These are phyloP conservation scores for Pocillopora grandis DNA, from an alignment of 92 coral and sea anemone genomes.

Conservation along the genomic window DNA sequence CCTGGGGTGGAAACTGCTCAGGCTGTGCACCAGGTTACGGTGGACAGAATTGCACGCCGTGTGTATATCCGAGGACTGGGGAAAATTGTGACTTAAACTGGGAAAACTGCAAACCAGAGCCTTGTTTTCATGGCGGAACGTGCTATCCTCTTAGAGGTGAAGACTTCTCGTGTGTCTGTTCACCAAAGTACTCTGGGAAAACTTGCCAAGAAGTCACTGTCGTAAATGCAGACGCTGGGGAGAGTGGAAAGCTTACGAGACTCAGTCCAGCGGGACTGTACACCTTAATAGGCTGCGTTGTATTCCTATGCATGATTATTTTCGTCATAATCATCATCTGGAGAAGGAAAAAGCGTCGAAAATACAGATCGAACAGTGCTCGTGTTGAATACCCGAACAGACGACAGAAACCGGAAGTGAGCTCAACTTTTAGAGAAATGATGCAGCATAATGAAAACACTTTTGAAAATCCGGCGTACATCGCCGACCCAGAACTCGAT, in stretches of 20 bases:
- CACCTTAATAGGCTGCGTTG: conserved; percentile 45
- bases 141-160: conserved; percentile 65
- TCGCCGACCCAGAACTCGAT: conserved; percentile 42
- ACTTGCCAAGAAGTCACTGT: conserved; percentile 30
- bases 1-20: conserved; percentile 73
- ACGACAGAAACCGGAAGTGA: conserved; percentile 47
- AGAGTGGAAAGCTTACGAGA: conserved; percentile 17
- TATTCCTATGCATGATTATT: conserved; percentile 40
- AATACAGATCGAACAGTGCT: conserved; percentile 57
- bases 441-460: conserved; percentile 47
- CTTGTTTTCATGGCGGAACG: conserved; percentile 65
- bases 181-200: conserved; percentile 43
- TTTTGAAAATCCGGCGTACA: conserved; percentile 60
- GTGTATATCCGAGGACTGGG: conserved; percentile 73
- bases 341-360: conserved; percentile 48
- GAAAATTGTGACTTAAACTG: conserved; percentile 70
- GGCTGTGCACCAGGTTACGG: conserved; percentile 77
- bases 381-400: conserved; percentile 53
- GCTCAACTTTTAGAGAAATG: conserved; percentile 69
- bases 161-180: conserved; percentile 67
- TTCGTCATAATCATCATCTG: conserved; percentile 41
- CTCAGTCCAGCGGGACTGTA: conserved; percentile 49
- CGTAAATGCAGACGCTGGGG: background rate
- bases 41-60: conserved; percentile 62
- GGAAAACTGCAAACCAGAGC: conserved; percentile 68